Percentiles rank a stretch among this genome's conserved stretches.
These are phyloP conservation scores for Hormaphis cornu DNA, from an alignment of 1,140 invertebrate species.

Conservation along the genomic window DNA sequence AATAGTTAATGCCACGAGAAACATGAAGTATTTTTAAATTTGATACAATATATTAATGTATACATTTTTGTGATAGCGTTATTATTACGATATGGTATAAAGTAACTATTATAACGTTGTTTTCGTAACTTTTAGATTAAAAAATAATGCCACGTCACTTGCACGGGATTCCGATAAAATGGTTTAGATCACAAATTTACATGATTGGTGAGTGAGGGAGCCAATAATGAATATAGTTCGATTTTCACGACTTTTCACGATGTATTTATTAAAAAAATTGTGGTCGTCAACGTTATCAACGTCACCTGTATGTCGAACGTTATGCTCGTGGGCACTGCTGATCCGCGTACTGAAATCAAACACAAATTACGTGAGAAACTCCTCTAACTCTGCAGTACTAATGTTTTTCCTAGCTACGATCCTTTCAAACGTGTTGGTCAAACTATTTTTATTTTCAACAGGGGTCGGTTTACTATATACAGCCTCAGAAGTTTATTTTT, in stretches of 20 bases:
- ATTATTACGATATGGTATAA: not conserved
- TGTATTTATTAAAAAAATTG: not conserved
- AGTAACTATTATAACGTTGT: not conserved
- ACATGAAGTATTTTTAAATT: not conserved
- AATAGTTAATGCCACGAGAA: too few relatives aligned
- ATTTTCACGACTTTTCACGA: constrained; percentile 6
- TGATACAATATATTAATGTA: too few relatives aligned
- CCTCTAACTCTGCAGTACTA: too few relatives aligned
- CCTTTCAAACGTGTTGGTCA: too few relatives aligned
- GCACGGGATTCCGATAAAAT: too few relatives aligned
- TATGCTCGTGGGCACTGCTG: not conserved
- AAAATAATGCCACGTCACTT: too few relatives aligned
- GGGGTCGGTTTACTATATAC: too few relatives aligned
- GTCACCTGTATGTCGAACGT: not conserved
- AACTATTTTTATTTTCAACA: too few relatives aligned
- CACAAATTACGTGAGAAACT: too few relatives aligned
- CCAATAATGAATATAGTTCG: not conserved
- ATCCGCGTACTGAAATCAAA: constrained; percentile 11
- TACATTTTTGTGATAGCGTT: not conserved
- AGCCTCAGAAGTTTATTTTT: too few relatives aligned
- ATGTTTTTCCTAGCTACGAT: too few relatives aligned
- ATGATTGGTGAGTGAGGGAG: not conserved
- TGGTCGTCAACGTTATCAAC: not conserved
- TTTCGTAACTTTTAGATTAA: not conserved
- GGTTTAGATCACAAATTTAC: too few relatives aligned